Evolutionary conservation across 2,888 invertebrate genomes (phyloP).

Genomic region (Ichneumoninae sp.): DNA sequence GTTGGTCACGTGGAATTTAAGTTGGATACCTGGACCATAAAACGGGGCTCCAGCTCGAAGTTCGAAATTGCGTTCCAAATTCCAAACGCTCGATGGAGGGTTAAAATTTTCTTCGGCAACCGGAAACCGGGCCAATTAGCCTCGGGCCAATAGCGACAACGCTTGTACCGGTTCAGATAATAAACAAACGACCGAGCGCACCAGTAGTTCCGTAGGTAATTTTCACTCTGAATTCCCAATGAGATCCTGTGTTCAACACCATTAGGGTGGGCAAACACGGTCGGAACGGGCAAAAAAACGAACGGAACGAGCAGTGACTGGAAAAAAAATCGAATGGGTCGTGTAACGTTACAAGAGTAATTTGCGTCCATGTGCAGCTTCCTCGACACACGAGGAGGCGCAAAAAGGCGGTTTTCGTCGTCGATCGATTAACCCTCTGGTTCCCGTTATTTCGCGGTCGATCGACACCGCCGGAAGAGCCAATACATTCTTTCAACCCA

Average conservation of each 20-base stretch:
- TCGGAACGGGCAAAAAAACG: background rate
- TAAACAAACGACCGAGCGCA: too few species aligned
- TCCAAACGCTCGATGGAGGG: too few species aligned
- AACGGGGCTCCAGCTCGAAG: too few species aligned
- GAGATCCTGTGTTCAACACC: constrained; percentile 44
- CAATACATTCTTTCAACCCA: constrained; percentile 37
- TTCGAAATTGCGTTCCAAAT: too few species aligned
- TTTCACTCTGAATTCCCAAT: constrained; percentile 46
- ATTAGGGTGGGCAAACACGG: constrained; percentile 26
- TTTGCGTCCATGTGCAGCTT: background rate
- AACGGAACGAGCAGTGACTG: background rate
- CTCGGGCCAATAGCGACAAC: too few species aligned
- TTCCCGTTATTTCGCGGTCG: constrained; percentile 58
- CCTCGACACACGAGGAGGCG: background rate
- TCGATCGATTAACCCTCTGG: constrained; percentile 55
- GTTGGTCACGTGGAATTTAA: too few species aligned
- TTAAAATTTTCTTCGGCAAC: too few species aligned
- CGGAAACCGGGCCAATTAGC: too few species aligned
- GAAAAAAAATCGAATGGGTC: constrained; percentile 34
- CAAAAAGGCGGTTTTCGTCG: constrained; percentile 35
- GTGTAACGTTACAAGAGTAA: constrained; percentile 46
- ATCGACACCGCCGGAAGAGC: constrained; percentile 60
- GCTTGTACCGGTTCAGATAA: too few species aligned
- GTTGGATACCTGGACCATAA: too few species aligned
- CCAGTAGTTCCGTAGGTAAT: background rate